Base-by-base conservation (phyloP, 2,113 vertebrate species). In the Vulpes ferrilata region DNA sequence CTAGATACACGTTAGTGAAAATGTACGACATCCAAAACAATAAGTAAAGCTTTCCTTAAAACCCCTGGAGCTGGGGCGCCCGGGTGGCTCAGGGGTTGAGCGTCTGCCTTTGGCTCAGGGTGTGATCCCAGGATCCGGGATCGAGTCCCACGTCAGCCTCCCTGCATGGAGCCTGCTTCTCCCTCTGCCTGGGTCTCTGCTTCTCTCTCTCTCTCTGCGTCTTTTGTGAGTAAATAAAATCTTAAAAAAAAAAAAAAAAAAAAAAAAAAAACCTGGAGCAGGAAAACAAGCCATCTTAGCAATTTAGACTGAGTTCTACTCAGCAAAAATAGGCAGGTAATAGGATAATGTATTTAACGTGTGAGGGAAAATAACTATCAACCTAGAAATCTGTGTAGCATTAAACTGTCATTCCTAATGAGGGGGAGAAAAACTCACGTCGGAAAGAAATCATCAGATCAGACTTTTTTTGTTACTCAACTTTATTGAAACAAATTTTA, bases 311-410 rank as follows among this genome's bases (percentile, higher is more conserved):
- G 38, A 27, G 10, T 89, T 73, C 17, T 43, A 43, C 43, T 43
- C 43, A 43, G 43, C 43, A 43, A 20, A 7, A 38, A 64, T 15
- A 57, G 35, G 9, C 30, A 89, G 23, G 30, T 62, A 85, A 95
- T 32, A 94, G 32, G 73, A 88, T 67, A 62, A 95, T 17, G 79
- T 16, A 59, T 73, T 69, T 69, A 23, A 85, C 94, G 62, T 90
- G 1, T 80, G 67, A 82, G 65, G 25, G 16, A 48, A 84, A 88
- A 65, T 32, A 62, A 65, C 55, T 73, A 20, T 81, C 43, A 30
- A 85, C 62, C 32, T 85, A 62, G n/a, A 86, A 93, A 80, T 87
- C 69, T 84, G 23, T 38, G 32, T 65, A 3, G 57, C 23, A 7
- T 11, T 32, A 23, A 90, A 12, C 16, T 43, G 11, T 6, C 27